phyloP scores from a whole-genome alignment of 2,797 vertebrate genomes.

The Cichlasoma orientale region DNA sequence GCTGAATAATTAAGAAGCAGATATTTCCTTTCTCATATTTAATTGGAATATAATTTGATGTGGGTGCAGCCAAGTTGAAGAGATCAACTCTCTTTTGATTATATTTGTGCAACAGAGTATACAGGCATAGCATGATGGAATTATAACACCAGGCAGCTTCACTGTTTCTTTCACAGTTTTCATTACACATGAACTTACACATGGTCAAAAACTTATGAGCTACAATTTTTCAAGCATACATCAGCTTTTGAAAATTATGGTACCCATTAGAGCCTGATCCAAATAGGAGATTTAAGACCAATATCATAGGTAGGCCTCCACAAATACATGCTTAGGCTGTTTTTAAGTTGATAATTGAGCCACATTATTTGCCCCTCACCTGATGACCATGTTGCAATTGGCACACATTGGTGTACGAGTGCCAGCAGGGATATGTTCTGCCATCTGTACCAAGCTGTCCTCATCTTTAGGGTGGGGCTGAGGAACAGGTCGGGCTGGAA shows the following conservation, averaged over 20 bases:
- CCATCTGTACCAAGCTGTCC: slow-evolving; percentile 91
- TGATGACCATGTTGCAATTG: slow-evolving; percentile 92
- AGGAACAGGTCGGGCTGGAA: slow-evolving; percentile 61
- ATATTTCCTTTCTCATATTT: slow-evolving; percentile 4
- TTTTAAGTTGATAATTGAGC: background rate
- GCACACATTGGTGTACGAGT: slow-evolving; percentile 96
- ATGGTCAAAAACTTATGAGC: background rate
- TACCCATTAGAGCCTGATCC: rapidly evolving
- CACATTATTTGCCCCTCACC: slow-evolving; percentile 74
- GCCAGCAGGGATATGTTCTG: slow-evolving; percentile 94
- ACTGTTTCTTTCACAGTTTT: background rate
- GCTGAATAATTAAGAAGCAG: slow-evolving; percentile 36
- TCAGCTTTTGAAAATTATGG: background rate
- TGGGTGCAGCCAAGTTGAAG: slow-evolving; percentile 8
- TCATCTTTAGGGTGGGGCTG: slow-evolving; percentile 84
- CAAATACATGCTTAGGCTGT: background rate
- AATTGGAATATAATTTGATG: slow-evolving; percentile 14
- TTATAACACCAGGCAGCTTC: background rate
- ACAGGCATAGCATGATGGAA: background rate
- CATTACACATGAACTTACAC: background rate
- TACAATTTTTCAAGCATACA: background rate
- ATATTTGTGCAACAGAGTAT: background rate
- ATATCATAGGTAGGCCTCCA: background rate
- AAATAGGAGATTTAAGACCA: background rate
- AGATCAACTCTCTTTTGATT: background rate